A percentile compares a stretch with the other conserved stretches of the same genome.
Evolutionary conservation across 2,113 vertebrate species (phyloP).

Genomic region (Plectropomus leopardus): DNA sequence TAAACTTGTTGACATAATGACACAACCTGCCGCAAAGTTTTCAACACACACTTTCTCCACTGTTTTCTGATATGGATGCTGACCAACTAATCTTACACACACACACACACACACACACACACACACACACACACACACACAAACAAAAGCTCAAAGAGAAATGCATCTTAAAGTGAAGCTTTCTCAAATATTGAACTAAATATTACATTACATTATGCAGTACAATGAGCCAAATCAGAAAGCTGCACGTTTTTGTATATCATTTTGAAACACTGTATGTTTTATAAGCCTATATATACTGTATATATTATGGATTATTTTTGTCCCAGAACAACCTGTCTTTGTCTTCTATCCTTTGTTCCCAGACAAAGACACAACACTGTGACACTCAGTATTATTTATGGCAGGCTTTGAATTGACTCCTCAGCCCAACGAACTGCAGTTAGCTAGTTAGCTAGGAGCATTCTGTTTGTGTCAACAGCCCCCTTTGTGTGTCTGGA

Average conservation of each 20-base stretch:
- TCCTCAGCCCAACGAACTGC: slow-evolving; percentile 72
- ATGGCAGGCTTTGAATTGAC: slow-evolving; percentile 80
- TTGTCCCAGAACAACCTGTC: slow-evolving; percentile 62
- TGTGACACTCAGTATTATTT: slow-evolving; percentile 78
- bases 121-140: too few species aligned
- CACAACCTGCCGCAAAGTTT: slow-evolving; percentile 27
- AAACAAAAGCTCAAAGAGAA: not conserved
- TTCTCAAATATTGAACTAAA: not conserved
- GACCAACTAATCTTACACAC: slow-evolving; percentile 14
- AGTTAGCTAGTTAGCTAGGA: slow-evolving; percentile 81
- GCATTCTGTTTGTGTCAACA: slow-evolving; percentile 89
- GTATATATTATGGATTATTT: slow-evolving; percentile 59
- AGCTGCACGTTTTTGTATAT: not conserved
- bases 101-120: too few species aligned
- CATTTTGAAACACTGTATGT: slow-evolving; percentile 4
- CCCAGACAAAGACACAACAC: slow-evolving; percentile 72
- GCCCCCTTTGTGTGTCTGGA: slow-evolving; percentile 88
- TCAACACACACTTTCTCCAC: slow-evolving; percentile 16
- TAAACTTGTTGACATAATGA: slow-evolving; percentile 66
- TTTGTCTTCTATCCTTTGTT: slow-evolving; percentile 76
- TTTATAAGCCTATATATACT: slow-evolving; percentile 45
- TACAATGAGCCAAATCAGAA: not conserved
- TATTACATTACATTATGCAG: not conserved
- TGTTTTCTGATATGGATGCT: slow-evolving; percentile 7
- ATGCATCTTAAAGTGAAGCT: not conserved